Conservation (phyloP, 2,888 invertebrate genomes). For the Nephrotoma flavescens region DNA sequence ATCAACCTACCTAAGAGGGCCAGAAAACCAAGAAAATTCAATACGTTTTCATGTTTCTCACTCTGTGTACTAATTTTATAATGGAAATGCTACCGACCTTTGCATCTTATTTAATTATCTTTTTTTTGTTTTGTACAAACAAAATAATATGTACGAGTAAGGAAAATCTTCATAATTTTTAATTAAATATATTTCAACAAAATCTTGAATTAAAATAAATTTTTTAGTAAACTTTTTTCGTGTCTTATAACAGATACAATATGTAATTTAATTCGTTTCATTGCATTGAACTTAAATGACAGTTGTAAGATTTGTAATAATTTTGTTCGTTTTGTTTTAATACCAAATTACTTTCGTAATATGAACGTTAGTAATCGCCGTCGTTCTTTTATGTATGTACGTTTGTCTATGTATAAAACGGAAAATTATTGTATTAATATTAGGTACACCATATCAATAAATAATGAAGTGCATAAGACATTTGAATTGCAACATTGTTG, state of each 20-base stretch:
- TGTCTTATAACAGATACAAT: not conserved
- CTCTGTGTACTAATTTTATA: not conserved
- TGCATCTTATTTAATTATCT: not conserved
- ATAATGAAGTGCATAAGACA: not conserved
- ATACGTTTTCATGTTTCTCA: not conserved
- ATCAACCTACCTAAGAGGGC: not conserved
- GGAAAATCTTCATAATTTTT: not conserved
- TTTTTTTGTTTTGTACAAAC: not conserved
- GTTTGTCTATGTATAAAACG: not conserved
- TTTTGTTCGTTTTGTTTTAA: not conserved
- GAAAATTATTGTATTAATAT: not conserved
- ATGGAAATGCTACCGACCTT: not conserved
- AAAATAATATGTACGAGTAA: not conserved
- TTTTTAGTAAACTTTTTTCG: not conserved
- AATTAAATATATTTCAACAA: too few species aligned
- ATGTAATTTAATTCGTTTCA: not conserved
- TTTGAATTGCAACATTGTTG: not conserved
- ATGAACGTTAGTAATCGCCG: not conserved
- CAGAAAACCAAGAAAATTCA: not conserved
- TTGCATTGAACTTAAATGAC: not conserved
- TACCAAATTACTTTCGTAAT: not conserved
- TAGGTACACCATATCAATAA: not conserved
- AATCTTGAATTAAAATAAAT: not conserved
- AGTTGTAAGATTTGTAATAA: not conserved
- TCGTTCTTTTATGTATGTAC: not conserved